Evolutionary conservation across 2,888 invertebrate genomes (phyloP).

Genomic region (Mimas tiliae): DNA sequence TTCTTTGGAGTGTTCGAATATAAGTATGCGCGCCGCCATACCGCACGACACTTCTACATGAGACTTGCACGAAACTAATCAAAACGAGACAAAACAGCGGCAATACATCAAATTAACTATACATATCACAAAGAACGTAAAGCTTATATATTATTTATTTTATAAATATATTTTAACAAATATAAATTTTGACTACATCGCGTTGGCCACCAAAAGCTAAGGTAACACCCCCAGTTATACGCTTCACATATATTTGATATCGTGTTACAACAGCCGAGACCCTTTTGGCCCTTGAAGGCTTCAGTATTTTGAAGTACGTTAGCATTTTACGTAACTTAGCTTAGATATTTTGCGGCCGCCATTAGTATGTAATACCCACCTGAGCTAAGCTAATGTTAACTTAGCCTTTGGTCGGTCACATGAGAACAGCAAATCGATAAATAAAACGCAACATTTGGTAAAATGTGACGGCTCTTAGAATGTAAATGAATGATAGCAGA

Average conservation of each 20-base stretch:
- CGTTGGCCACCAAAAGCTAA: not conserved
- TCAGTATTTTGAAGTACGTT: no score
- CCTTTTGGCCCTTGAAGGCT: no score
- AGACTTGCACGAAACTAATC: not conserved
- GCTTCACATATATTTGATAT: no score
- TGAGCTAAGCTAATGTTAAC: not conserved
- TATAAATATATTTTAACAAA: slow-evolving; percentile 17
- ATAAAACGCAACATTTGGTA: no score
- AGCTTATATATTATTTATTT: slow-evolving; percentile 21
- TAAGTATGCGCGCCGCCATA: not conserved
- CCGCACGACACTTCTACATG: no score
- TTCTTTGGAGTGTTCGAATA: slow-evolving; percentile 67
- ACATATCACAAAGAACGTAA: slow-evolving; percentile 24
- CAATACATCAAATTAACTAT: slow-evolving; percentile 15
- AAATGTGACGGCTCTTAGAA: not conserved
- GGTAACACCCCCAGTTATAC: not conserved
- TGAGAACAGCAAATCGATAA: not conserved
- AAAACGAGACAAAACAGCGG: slow-evolving; percentile 1
- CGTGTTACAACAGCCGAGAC: no score
- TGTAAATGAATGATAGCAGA: not conserved
- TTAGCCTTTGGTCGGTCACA: not conserved
- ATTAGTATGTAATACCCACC: no score
- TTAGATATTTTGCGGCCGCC: no score
- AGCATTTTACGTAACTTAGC: no score
- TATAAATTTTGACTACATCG: not conserved